Conservation (phyloP, 2,797 vertebrate species). For the Valencia hispanica region DNA sequence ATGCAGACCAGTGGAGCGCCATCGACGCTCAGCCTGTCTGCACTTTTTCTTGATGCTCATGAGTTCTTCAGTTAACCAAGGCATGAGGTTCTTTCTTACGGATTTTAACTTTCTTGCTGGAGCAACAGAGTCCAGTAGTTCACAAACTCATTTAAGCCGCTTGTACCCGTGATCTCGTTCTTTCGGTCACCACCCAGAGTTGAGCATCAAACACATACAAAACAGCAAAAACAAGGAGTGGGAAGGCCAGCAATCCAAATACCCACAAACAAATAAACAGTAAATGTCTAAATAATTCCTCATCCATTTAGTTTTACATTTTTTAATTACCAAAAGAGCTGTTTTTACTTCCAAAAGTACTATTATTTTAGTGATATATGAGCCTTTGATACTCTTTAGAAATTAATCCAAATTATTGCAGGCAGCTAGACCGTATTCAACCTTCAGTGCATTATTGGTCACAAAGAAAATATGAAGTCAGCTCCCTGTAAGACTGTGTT, state of each 20-base stretch:
- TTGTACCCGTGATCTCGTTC: no score
- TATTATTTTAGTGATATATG: neutral
- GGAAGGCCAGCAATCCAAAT: neutral
- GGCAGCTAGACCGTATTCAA: conserved; percentile 45
- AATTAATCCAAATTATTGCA: conserved; percentile 2
- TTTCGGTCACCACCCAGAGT: no score
- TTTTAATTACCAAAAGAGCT: neutral
- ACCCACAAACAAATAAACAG: neutral
- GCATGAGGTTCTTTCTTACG: no score
- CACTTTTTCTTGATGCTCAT: no score
- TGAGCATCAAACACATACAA: no score
- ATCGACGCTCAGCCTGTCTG: no score
- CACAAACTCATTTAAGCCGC: no score
- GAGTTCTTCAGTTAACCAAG: no score
- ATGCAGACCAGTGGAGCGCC: no score
- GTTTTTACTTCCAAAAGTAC: neutral
- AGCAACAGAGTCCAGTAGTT: no score
- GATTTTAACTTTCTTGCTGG: no score
- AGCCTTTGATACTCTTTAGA: neutral
- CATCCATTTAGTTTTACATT: neutral
- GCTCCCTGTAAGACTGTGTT: conserved; percentile 49
- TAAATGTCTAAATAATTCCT: neutral
- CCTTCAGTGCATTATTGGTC: conserved; percentile 34
- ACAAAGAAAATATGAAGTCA: conserved; percentile 44
- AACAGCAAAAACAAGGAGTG: neutral